These are phyloP conservation scores for Gallirallus australis DNA, from an alignment of 2,797 vertebrate genomes.

Conservation along the genomic window DNA sequence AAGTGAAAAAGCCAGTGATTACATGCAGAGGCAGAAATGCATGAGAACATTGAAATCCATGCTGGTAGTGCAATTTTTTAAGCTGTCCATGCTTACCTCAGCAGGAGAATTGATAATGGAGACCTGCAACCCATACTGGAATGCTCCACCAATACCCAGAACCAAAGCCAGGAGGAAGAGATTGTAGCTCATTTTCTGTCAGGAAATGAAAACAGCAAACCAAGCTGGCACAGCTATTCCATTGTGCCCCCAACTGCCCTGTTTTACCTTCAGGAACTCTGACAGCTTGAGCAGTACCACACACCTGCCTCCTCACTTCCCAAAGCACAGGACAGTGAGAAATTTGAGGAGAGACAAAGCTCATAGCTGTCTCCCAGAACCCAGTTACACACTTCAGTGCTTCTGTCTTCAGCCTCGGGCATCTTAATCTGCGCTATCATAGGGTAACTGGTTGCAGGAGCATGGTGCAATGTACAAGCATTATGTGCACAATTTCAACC, in stretches of 20 bases:
- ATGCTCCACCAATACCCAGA: slow-evolving; percentile 85
- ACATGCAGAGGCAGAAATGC: background rate
- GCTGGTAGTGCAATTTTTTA: background rate
- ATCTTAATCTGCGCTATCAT: background rate
- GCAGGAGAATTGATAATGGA: slow-evolving; percentile 86
- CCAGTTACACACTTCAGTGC: slow-evolving; percentile 48
- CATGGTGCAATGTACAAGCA: background rate
- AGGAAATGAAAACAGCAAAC: background rate
- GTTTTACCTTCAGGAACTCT: background rate
- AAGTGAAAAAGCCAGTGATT: background rate
- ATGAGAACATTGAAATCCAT: background rate
- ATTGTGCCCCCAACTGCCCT: background rate
- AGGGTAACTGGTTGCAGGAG: background rate
- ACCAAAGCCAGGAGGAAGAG: slow-evolving; percentile 79
- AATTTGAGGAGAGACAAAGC: background rate
- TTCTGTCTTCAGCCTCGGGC: background rate
- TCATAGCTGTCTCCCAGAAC: background rate
- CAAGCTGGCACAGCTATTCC: background rate
- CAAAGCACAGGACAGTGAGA: background rate
- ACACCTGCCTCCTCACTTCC: background rate
- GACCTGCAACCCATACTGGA: slow-evolving; percentile 83
- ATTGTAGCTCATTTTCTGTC: slow-evolving; percentile 78
- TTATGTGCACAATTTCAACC: background rate
- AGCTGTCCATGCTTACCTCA: slow-evolving; percentile 75
- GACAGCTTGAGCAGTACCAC: background rate